Percentiles rank a stretch among this genome's conserved stretches.
Evolutionary conservation across 1,140 invertebrate genomes (phyloP).

Genomic region (Heliconius hermathena): DNA sequence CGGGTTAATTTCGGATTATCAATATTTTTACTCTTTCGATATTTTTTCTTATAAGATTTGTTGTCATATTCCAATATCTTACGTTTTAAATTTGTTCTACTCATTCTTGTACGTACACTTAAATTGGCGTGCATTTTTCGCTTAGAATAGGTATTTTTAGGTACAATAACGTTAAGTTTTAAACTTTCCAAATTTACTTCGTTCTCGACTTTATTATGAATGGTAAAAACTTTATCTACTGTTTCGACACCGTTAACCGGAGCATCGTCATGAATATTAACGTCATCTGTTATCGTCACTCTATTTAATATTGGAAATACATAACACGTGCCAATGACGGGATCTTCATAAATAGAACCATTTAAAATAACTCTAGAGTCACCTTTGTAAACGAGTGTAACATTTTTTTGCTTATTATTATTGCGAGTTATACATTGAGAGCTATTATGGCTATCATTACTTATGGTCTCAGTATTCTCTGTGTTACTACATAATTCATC

Average conservation of each 20-base stretch:
- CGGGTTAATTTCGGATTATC: conserved; percentile 62
- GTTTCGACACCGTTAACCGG: conserved; percentile 22
- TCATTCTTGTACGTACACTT: conserved; percentile 25
- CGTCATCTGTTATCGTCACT: conserved; percentile 19
- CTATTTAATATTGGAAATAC: conserved; percentile 55
- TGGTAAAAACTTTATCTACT: conserved; percentile 27
- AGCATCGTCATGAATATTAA: conserved; percentile 21
- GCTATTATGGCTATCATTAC: background rate
- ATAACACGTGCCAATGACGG: conserved; percentile 60
- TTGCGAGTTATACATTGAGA: conserved; percentile 5
- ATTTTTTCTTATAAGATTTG: conserved; percentile 55
- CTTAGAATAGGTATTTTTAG: conserved; percentile 57
- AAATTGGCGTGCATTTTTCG: conserved; percentile 19
- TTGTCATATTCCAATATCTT: conserved; percentile 50
- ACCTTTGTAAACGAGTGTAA: conserved; percentile 52
- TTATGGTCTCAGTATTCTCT: background rate
- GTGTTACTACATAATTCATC: background rate
- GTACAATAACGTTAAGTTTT: conserved; percentile 44
- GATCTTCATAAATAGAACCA: conserved; percentile 60
- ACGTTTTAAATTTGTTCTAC: conserved; percentile 53
- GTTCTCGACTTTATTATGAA: conserved; percentile 21
- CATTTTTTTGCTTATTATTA: conserved; percentile 40
- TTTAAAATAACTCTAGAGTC: conserved; percentile 53
- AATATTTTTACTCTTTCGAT: conserved; percentile 73
- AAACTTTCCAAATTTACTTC: conserved; percentile 40